Percentiles rank a stretch among this genome's conserved stretches.
These are phyloP conservation scores for Trissonchulus sp. DNA, from an alignment of 2,888 invertebrate genomes.

Conservation along the genomic window DNA sequence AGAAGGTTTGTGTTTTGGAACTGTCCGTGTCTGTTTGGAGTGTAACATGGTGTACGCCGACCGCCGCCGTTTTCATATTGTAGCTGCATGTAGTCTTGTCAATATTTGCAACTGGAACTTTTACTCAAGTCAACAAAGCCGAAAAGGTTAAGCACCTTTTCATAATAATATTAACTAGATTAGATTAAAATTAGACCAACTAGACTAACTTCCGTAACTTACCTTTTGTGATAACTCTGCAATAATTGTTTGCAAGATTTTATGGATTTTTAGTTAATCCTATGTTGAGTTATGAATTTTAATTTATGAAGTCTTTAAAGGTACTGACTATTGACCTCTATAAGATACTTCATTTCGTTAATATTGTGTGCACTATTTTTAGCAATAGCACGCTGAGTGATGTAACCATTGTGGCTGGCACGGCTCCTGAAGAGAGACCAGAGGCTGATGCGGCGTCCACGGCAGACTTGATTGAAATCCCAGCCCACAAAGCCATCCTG, in stretches of 20 bases:
- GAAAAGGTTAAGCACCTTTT: no score
- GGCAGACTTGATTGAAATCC: slow-evolving; percentile 20
- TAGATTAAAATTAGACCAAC: no score
- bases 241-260: not conserved
- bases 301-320: not conserved
- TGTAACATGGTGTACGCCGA: no score
- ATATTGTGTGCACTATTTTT: slow-evolving; percentile 14
- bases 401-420: slow-evolving; percentile 30
- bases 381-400: slow-evolving; percentile 28
- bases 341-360: not conserved
- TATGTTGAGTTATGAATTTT: no score
- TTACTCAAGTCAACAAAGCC: no score
- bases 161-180: no score
- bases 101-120: no score
- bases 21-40: no score
- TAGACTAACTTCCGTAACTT: no score
- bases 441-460: slow-evolving; percentile 24
- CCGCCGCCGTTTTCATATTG: no score
- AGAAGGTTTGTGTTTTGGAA: slow-evolving; percentile 7
- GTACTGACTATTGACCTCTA: not conserved
- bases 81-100: no score
- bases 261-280: not conserved
- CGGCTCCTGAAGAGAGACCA: slow-evolving; percentile 27
- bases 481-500: slow-evolving; percentile 65
- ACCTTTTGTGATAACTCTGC: no score